Base-by-base conservation (phyloP, 2,888 invertebrate species). In the Ceraclea dissimilis region DNA sequence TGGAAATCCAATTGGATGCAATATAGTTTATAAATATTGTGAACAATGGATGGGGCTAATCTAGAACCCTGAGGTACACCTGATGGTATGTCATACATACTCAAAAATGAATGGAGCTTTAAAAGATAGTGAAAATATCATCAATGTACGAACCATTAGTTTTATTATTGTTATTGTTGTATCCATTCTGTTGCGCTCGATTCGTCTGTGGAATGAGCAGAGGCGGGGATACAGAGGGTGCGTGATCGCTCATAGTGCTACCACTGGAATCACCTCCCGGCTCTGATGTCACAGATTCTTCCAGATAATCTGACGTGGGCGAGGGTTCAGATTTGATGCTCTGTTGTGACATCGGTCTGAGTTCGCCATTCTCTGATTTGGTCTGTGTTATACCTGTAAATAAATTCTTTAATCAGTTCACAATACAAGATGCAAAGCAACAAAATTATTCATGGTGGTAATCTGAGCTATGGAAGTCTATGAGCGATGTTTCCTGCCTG, bases 291-390 rank as follows among this genome's bases (percentile, higher is more conserved):
- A 74, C 78, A 20, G 76, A 75, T 62, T 80, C 80, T 62, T 80
- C 80, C 33, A 75, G 70, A 64, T 74, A 79, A 67, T 80, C 80
- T 64, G 76, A 79, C 26, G 78, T 78, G 8, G 79, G 79, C 18
- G 79, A 78, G 70, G 74, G 64, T 13, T 60, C 60, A 2, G 62
- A 62, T 31, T 56, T 49, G 8, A 56, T 57, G 22, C 60, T 60
- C 71, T 76, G 77, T 61, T 75, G 68, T 13, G 60, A 57, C 17
- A 60, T 54, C 4, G 60, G 59, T 50, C 59, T 60, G 13, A 59
- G 43, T 58, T 78, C 77, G 54, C 76, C 77, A 61, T 72, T 67
- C 60, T 75, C 77, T 56, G 70, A 70, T 69, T 78, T 78, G 62
- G 75, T 72, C 61, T 78, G 66, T 67, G 77, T 78, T 64, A 78